phyloP scores from a whole-genome alignment of 1,140 invertebrate species.

The Drosophila paulistorum region DNA sequence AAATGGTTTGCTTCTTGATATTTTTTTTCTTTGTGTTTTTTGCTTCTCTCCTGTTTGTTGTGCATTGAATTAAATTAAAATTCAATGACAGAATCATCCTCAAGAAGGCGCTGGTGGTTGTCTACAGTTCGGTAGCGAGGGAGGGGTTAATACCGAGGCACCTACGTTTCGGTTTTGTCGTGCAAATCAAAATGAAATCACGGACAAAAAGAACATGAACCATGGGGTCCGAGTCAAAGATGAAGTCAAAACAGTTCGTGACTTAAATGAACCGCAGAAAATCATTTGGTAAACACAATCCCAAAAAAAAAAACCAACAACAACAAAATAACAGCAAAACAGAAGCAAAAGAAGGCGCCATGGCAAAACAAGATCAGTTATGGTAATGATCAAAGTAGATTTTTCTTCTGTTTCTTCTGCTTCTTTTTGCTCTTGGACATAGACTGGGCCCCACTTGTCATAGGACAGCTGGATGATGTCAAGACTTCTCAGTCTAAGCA shows the following conservation, averaged over 20 bases:
- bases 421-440: slow-evolving; percentile 29
- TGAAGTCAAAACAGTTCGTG: slow-evolving; percentile 70
- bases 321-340: slow-evolving; percentile 17
- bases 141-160: slow-evolving; percentile 28
- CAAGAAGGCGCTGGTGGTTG: background rate
- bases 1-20: slow-evolving; percentile 60
- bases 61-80: slow-evolving; percentile 79
- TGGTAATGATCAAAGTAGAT: slow-evolving; percentile 74
- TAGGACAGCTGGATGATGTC: slow-evolving; percentile 42
- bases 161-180: slow-evolving; percentile 72
- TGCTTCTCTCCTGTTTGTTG: slow-evolving; percentile 7
- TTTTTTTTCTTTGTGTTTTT: slow-evolving; percentile 41
- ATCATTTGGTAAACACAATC: slow-evolving; percentile 61
- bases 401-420: slow-evolving; percentile 43
- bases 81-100: slow-evolving; percentile 66
- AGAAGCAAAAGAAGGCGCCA: slow-evolving; percentile 52
- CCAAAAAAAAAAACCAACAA: slow-evolving; percentile 27
- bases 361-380: slow-evolving; percentile 77
- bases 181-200: slow-evolving; percentile 80
- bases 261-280: slow-evolving; percentile 80
- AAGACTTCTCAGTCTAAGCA: background rate
- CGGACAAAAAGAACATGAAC: slow-evolving; percentile 75
- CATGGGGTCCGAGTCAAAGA: slow-evolving; percentile 54
- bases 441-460: slow-evolving; percentile 51
- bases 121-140: no score